These are phyloP conservation scores for Papilio aristodemus DNA, from an alignment of 1,140 invertebrate species.

Conservation along the genomic window DNA sequence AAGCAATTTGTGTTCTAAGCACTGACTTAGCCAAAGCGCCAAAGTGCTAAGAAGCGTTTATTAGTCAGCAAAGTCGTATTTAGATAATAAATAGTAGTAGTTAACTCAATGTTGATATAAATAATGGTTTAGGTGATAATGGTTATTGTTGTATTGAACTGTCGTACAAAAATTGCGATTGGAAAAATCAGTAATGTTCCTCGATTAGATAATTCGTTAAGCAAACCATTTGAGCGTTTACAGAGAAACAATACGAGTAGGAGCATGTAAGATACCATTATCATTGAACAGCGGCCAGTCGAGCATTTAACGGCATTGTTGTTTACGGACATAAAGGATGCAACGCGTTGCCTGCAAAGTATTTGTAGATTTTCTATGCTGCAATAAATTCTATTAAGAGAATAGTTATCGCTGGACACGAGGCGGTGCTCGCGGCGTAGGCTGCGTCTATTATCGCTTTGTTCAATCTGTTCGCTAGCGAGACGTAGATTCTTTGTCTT, in stretches of 20 bases:
- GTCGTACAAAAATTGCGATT: too few relatives aligned
- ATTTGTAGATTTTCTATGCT: slow-evolving; percentile 49
- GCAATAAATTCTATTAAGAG: slow-evolving; percentile 60
- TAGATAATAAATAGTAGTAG: too few relatives aligned
- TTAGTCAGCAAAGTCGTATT: too few relatives aligned
- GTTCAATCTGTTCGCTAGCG: slow-evolving; percentile 5
- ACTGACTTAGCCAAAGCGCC: too few relatives aligned
- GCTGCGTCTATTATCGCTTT: slow-evolving; percentile 32
- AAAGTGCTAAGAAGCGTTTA: too few relatives aligned
- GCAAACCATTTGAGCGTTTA: slow-evolving; percentile 3
- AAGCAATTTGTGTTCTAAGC: too few relatives aligned
- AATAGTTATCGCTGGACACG: slow-evolving; percentile 44
- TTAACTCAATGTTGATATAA: too few relatives aligned
- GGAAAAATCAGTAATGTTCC: background rate
- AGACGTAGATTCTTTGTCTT: slow-evolving; percentile 41
- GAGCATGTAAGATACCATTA: slow-evolving; percentile 39
- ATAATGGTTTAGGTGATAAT: too few relatives aligned
- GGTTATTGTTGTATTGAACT: too few relatives aligned
- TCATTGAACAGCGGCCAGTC: slow-evolving; percentile 40
- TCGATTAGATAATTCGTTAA: background rate
- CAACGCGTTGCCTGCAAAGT: slow-evolving; percentile 42
- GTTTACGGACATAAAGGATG: slow-evolving; percentile 46
- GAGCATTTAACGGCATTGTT: slow-evolving; percentile 42
- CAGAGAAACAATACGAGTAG: slow-evolving; percentile 27
- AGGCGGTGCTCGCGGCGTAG: slow-evolving; percentile 41